Conservation (phyloP, 1,140 invertebrate species). For the Aplysia californica region DNA sequence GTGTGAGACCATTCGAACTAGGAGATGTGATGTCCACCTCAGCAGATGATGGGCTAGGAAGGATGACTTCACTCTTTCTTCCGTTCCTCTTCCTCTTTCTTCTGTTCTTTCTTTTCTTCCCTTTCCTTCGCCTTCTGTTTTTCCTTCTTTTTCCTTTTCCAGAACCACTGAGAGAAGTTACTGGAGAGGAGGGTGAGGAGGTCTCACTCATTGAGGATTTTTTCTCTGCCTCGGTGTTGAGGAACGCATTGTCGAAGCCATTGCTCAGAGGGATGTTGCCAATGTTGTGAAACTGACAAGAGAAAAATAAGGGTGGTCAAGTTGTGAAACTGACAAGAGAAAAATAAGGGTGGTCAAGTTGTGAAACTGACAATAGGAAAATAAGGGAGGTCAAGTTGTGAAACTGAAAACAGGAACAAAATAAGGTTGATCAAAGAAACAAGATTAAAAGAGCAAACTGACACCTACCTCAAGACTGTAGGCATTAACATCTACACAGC, state of each 20-base stretch:
- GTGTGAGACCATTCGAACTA: background rate
- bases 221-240: slow-evolving; percentile 44
- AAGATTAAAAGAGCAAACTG: background rate
- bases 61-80: slow-evolving; percentile 10
- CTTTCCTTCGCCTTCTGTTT: slow-evolving; percentile 36
- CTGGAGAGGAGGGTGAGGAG: slow-evolving; percentile 19
- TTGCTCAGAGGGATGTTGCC: slow-evolving; percentile 6
- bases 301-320: background rate
- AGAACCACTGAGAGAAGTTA: slow-evolving; percentile 8
- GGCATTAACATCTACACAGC: too few species aligned
- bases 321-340: slow-evolving; percentile 31
- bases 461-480: background rate
- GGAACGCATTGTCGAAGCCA: slow-evolving; percentile 43
- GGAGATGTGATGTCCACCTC: slow-evolving; percentile 2
- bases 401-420: slow-evolving; percentile 23
- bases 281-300: slow-evolving; percentile 32
- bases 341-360: background rate
- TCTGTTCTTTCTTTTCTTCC: slow-evolving; percentile 32
- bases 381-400: background rate
- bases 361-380: slow-evolving; percentile 31
- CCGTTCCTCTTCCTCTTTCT: slow-evolving; percentile 36
- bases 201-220: slow-evolving; percentile 16
- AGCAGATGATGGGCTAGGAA: background rate
- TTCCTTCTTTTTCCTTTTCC: slow-evolving; percentile 38
- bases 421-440: background rate